Base-by-base conservation (phyloP, 2,797 vertebrate species). In the Squalus acanthias region DNA sequence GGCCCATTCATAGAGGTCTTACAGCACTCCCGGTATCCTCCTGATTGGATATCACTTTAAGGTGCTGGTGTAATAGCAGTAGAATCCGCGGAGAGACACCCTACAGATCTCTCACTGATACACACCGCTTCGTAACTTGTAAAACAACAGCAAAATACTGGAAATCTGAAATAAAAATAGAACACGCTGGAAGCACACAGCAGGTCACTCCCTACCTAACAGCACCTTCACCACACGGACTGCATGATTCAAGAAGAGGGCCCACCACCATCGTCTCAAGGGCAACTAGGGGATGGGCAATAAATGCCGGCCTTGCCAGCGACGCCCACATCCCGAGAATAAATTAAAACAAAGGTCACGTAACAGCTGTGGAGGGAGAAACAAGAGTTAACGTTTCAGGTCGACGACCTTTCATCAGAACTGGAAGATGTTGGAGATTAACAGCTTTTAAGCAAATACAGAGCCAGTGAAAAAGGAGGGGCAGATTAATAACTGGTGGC, bases 381-480 rank as follows among this genome's bases (percentile, higher is more conserved):
- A 33, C 87, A 60, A 93, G 39, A 15, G 63, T 67, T 67, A 93
- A 67, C n/a, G 5, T 67, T 93, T 67, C 87, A 60, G 33, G 5
- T 17, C 60, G 0, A 10, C 2, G 33, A 39, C 39, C 39, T 39
- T 39, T 39, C 39, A 39, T 39, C 39, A 39, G 39, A 92, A 65
- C 89, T 65, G 89, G 33, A 67, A 65, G 15, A 65, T 92, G 60
- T 67, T 39, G 39, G 60, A 93, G 20, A 67, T 93, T 93, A 93
- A 22, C n/a, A 67, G n/a, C 91, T 93, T 67, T 67, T 93, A 46
- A 67, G 63, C 63, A 93, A 93, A 93, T 67, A 93, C 17, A 67
- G 33, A 26, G 29, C 13, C 5, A 8, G 33, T 15, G 33, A 33
- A 65, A 46, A 24, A 93, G 26, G 33, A 92, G 10, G 5, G 33